These are phyloP conservation scores for Clarias macrocephalus DNA, from an alignment of 2,113 vertebrate species.

Conservation along the genomic window DNA sequence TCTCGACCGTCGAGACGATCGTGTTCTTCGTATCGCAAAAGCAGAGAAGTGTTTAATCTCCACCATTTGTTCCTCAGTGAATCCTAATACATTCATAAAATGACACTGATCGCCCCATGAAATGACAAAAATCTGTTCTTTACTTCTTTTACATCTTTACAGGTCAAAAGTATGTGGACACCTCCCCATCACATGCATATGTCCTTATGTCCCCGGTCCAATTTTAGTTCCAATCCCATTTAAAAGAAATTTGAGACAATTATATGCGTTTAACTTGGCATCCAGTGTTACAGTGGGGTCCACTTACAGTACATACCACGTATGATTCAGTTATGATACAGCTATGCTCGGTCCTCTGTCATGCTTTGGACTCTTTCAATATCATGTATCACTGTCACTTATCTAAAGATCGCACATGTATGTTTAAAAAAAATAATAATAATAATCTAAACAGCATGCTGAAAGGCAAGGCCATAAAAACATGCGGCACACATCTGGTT, in stretches of 20 bases:
- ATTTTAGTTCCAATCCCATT: background rate
- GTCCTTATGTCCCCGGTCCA: background rate
- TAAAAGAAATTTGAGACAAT: background rate
- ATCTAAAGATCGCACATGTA: no score
- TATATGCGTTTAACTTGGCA: background rate
- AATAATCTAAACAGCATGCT: no score
- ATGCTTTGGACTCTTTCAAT: no score
- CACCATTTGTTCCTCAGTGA: background rate
- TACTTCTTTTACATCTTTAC: background rate
- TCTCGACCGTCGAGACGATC: background rate
- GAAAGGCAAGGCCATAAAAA: no score
- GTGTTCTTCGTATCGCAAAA: background rate
- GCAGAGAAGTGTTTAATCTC: background rate
- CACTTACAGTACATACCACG: no score
- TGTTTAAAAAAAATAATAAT: no score
- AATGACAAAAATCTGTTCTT: background rate
- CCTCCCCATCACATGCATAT: background rate
- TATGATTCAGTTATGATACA: no score
- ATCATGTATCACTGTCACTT: no score
- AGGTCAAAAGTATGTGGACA: background rate
- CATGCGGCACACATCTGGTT: no score
- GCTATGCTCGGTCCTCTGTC: no score
- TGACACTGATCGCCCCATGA: background rate
- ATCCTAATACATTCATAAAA: background rate
- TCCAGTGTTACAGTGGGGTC: background rate